Percentiles rank a stretch among this genome's conserved stretches.
These are phyloP conservation scores for Phaethornis superciliosus DNA, from an alignment of 2,113 vertebrate genomes.

Conservation along the genomic window DNA sequence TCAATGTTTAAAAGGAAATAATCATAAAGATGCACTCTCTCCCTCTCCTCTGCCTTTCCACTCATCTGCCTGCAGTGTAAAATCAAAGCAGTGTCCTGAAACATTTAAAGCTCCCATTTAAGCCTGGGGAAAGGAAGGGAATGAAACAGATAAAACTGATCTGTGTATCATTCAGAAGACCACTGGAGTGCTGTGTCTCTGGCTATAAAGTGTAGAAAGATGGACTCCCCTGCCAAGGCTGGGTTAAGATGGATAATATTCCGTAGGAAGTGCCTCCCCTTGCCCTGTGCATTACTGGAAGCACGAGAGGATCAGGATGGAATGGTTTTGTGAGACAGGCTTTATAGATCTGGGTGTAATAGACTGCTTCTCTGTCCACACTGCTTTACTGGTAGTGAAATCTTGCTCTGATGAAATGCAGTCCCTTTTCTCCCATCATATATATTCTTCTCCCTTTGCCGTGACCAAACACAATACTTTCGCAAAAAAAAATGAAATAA, in stretches of 20 bases:
- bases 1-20: not conserved
- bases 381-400: not conserved
- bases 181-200: not conserved
- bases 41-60: not conserved
- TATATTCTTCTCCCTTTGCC: not conserved
- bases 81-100: conserved; percentile 7
- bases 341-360: not conserved
- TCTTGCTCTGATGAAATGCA: not conserved
- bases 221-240: conserved; percentile 32
- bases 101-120: not conserved
- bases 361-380: not conserved
- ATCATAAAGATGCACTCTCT: not conserved
- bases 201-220: conserved; percentile 5
- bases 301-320: not conserved
- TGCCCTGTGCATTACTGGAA: not conserved
- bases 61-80: not conserved
- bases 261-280: not conserved
- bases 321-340: not conserved
- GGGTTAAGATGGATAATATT: conserved; percentile 11
- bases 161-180: conserved; percentile 8
- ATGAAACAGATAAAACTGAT: not conserved
- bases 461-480: not conserved
- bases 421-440: not conserved
- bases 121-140: conserved; percentile 27
- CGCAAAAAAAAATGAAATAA: not conserved